These are phyloP conservation scores for rabbit (Oryctolagus cuniculus) DNA, from an alignment of 2,113 vertebrate genomes.

Conservation along the genomic window DNA sequence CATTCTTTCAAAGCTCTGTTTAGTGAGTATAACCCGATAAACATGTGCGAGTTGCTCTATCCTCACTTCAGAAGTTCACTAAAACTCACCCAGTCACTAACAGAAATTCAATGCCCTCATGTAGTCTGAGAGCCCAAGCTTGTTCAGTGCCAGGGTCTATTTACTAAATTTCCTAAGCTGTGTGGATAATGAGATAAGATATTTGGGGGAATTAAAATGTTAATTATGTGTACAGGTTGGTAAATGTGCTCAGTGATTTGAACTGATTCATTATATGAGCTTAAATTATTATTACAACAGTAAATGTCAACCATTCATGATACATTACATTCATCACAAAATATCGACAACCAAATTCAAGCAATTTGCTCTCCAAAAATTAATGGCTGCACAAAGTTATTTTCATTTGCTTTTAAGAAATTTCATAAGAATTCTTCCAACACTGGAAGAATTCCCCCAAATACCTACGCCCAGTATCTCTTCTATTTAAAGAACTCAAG, in stretches of 20 bases:
- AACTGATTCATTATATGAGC: conserved; percentile 77
- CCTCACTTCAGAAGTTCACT: not conserved
- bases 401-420: conserved; percentile 56
- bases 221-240: conserved; percentile 78
- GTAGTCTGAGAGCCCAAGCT: not conserved
- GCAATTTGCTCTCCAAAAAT: conserved; percentile 50
- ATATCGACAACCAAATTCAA: conserved; percentile 62
- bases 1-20: not conserved
- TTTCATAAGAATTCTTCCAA: conserved; percentile 34
- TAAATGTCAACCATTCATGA: conserved; percentile 79
- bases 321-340: conserved; percentile 70
- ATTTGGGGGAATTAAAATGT: conserved; percentile 80
- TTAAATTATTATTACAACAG: conserved; percentile 78
- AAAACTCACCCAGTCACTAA: not conserved
- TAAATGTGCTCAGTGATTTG: conserved; percentile 75
- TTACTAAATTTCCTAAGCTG: conserved; percentile 71
- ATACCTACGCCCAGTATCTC: not conserved
- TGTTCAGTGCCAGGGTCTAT: conserved; percentile 52
- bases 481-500: conserved; percentile 6
- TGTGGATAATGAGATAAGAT: conserved; percentile 79
- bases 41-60: not conserved
- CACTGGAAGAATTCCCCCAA: conserved; percentile 12
- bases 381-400: conserved; percentile 51
- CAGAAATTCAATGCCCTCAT: not conserved
- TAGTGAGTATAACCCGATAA: not conserved